phyloP scores from a whole-genome alignment of 2,797 vertebrate species.

The Phoxinus dragarum region DNA sequence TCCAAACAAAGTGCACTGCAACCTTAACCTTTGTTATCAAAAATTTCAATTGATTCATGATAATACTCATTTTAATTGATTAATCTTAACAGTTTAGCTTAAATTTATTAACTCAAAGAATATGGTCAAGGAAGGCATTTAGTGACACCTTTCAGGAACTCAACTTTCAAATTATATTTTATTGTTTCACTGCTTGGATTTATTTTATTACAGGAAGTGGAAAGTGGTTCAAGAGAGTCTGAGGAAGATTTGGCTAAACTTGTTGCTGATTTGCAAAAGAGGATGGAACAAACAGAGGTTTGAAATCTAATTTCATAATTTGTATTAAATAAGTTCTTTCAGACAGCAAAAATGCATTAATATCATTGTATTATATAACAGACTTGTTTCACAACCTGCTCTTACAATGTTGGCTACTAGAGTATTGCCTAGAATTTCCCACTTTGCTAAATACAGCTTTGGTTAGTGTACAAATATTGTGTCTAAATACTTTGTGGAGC shows the following conservation, averaged over 20 bases:
- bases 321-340: not conserved
- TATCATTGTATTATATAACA: not conserved
- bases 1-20: not conserved
- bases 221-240: conserved; percentile 86
- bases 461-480: not conserved
- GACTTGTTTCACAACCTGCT: not conserved
- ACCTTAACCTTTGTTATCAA: not conserved
- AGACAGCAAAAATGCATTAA: not conserved
- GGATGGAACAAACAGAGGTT: conserved; percentile 96
- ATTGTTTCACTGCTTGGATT: conserved; percentile 47
- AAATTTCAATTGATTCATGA: not conserved
- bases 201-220: conserved; percentile 84
- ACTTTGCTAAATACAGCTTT: not conserved
- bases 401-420: too few relatives aligned
- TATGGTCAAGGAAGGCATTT: not conserved
- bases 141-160: not conserved
- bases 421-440: not conserved
- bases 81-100: not conserved
- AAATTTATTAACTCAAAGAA: not conserved
- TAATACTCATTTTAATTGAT: not conserved
- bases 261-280: conserved; percentile 95
- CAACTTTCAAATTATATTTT: not conserved
- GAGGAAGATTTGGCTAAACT: conserved; percentile 95
- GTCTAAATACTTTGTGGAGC: not conserved
- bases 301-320: conserved; percentile 42